Evolutionary conservation across 2,113 vertebrate genomes (phyloP).

Genomic region (Rhineura floridana): DNA sequence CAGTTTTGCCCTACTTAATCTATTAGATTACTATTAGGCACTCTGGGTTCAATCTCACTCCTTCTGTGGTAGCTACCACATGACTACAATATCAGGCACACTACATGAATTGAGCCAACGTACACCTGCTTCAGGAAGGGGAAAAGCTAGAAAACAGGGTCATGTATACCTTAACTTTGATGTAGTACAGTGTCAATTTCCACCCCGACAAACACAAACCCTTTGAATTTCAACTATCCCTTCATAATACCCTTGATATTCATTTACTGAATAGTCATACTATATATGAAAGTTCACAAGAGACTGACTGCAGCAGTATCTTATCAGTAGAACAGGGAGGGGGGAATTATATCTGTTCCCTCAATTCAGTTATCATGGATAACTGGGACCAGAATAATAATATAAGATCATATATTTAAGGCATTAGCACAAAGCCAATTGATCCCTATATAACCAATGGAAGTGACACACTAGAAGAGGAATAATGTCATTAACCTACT

Average conservation of each 20-base stretch:
- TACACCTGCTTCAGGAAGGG: not conserved
- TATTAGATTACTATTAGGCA: accelerated
- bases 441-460: too few relatives aligned
- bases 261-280: too few relatives aligned
- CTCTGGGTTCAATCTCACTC: not conserved
- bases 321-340: too few relatives aligned
- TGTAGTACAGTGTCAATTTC: not conserved
- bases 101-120: not conserved
- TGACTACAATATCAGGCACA: not conserved
- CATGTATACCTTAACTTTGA: too few relatives aligned
- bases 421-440: too few relatives aligned
- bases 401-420: too few relatives aligned
- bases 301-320: not conserved
- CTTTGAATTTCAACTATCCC: not conserved
- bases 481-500: too few relatives aligned
- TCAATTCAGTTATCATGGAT: too few relatives aligned
- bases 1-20: not conserved
- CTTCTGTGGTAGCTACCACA: not conserved
- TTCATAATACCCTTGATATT: not conserved
- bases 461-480: too few relatives aligned
- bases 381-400: too few relatives aligned
- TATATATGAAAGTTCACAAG: not conserved
- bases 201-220: too few relatives aligned
- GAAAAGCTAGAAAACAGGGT: not conserved
- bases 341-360: too few relatives aligned